These are phyloP conservation scores for Etia nguti DNA, from an alignment of 2,113 vertebrate genomes.

Conservation along the genomic window DNA sequence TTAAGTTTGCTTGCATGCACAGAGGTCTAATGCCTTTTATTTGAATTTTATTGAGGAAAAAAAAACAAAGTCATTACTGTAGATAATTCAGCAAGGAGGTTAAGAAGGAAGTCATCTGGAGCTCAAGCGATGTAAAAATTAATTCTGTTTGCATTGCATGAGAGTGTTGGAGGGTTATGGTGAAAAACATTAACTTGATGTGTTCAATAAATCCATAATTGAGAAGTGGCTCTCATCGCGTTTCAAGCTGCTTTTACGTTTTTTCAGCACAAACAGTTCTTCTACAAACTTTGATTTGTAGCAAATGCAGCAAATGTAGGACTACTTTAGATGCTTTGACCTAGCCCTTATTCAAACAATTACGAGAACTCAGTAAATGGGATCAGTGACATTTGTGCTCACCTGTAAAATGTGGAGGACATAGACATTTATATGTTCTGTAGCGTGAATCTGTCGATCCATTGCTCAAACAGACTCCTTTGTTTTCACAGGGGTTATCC, in stretches of 20 bases:
- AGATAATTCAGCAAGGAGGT: background rate
- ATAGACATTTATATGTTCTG: constrained; percentile 68
- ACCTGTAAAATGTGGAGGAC: constrained; percentile 77
- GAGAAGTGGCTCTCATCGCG: background rate
- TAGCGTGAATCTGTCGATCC: constrained; percentile 35
- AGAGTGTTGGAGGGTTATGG: background rate
- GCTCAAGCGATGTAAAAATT: constrained; percentile 19
- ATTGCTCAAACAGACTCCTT: constrained; percentile 65
- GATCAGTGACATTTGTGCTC: constrained; percentile 23
- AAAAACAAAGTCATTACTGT: background rate
- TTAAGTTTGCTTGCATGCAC: background rate
- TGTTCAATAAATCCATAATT: background rate
- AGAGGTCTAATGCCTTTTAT: background rate
- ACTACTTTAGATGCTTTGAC: background rate
- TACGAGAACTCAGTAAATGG: background rate
- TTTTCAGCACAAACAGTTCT: background rate
- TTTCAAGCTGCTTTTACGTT: background rate
- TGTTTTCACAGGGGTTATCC: constrained; percentile 74
- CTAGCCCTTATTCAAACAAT: background rate
- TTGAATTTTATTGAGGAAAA: background rate
- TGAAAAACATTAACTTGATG: background rate
- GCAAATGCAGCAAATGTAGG: background rate
- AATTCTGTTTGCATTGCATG: background rate
- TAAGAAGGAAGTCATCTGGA: constrained; percentile 21
- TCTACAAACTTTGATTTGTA: background rate